Percentiles rank a stretch among this genome's conserved stretches.
phyloP scores from a whole-genome alignment of 2,113 vertebrate genomes.

The Tricholaema leucomelas region DNA sequence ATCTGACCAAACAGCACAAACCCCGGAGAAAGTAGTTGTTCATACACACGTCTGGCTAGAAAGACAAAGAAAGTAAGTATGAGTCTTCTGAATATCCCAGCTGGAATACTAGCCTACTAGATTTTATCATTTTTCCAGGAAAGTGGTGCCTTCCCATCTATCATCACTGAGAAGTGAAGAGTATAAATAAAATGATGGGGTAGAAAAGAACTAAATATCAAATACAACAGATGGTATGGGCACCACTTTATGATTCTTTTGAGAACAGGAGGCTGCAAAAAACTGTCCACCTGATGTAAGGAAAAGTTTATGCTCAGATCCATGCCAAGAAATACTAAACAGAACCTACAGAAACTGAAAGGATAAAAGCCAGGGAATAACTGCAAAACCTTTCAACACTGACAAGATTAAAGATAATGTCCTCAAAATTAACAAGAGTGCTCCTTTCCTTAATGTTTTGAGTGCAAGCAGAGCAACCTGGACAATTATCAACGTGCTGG shows the following conservation, averaged over 20 bases:
- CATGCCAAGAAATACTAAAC: neutral
- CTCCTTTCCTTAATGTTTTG: neutral
- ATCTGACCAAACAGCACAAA: neutral
- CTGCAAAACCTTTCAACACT: neutral
- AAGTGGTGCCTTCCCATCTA: neutral
- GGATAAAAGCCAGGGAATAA: neutral
- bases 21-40: neutral
- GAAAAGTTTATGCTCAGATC: neutral
- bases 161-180: neutral
- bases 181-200: neutral
- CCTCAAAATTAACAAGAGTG: neutral
- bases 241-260: neutral
- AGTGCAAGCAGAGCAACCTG: neutral
- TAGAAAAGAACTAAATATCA: neutral
- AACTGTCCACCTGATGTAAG: neutral
- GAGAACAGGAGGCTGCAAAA: neutral
- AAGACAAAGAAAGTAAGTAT: neutral
- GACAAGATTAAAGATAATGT: neutral
- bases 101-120: neutral
- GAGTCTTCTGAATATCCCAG: neutral
- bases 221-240: neutral
- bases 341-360: neutral
- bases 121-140: neutral
- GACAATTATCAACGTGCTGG: neutral
- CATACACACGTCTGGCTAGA: neutral